Base-by-base conservation (phyloP, 2,797 vertebrate species). In the Cryptoprocta ferox region DNA sequence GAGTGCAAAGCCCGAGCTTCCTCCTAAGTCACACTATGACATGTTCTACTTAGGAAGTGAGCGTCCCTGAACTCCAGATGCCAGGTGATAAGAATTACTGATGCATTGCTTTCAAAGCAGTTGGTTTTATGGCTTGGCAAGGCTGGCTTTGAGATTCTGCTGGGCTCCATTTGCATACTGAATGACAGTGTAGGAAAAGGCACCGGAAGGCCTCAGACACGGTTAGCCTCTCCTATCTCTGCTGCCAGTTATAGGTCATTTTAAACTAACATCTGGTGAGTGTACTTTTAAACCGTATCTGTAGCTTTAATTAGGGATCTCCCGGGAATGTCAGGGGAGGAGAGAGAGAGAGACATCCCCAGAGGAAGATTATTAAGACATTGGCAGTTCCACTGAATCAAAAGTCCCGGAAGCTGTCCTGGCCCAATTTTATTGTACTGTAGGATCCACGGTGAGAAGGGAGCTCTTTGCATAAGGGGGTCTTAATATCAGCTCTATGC, bases 271-370 rank as follows among this genome's bases (percentile, higher is more conserved):
- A 98, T 97, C 98, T 97, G 98, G 95, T n/a, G 65, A 79, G 73
- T 0, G 28, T 63, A 66, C 88, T 97, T 97, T 97, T 73, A 96
- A 94, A 84, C 4, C 6, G 45, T 93, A 94, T 94, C 97, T 76
- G 94, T 84, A 81, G 79, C 97, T 98, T 97, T 98, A 97, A 98
- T 71, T 73, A 97, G 98, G 89, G 94, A 93, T 96, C 98, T 97
- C 98, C 68, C 0, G 56, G 97, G 98, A 98, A 87, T 24, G 26
- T 88, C 94, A 93, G 96, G 87, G 90, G 96, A 96, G 85, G 97
- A 92, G 3, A 53, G 68, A 66, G 84, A 96, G 88, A 96, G 88
- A 96, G 89, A 80, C 39, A 42, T 95, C 96, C 98, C 96, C 4
- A 2, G 97, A 95, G 97, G 73, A 96, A 96, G 95, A 96, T 89